Evolutionary conservation across 2,797 vertebrate species (phyloP), one percentile per base, ranked within the genome.

Genomic region (Alcedo quadribrachys): DNA sequence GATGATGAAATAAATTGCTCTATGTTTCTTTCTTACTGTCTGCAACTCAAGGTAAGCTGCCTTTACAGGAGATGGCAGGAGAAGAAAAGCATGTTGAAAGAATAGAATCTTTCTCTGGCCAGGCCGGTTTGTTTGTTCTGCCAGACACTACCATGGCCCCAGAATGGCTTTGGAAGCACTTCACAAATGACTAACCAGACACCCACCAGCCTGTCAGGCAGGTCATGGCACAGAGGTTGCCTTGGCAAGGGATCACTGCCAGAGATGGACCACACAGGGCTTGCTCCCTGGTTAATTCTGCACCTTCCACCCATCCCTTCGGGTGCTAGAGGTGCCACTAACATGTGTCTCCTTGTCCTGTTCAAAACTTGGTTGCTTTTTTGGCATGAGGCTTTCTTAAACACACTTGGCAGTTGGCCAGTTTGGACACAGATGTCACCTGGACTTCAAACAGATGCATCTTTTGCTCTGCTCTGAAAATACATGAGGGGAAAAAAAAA

Each of bases 1-100:
- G 58, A 78, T 62, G 67, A 87, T 87, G 65, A 94, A 92, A 94
- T 81, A 90, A 78, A 83, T 89, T 40, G 94, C 35, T 48, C 45
- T 54, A 76, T 55, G 73, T 77, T 95, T 95, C 84, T 89, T 93
- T 92, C 73, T 79, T 91, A 77, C 25, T 75, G 73, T 51, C 51
- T 75, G 37, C 35, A 84, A 33, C 86, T 85, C 55, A 95, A 93
- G 40, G 66, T 81, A 89, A 91, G 35, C 40, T 92, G 85, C 48
- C 81, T 85, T 83, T 84, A 88, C 33, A 79, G 61, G 22, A 78
- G 58, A 51, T 70, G 57, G 61, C 61, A 84, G 71, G 60, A 81
- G 50, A 50, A 86, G 78, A 71, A 86, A 89, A 62, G 32, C 21
- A 61, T 8, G 22, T 55, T 63, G 30, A 68, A 78, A 83, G 45